Evolutionary conservation across 2,888 invertebrate genomes (phyloP).

Genomic region (Nezara viridula): DNA sequence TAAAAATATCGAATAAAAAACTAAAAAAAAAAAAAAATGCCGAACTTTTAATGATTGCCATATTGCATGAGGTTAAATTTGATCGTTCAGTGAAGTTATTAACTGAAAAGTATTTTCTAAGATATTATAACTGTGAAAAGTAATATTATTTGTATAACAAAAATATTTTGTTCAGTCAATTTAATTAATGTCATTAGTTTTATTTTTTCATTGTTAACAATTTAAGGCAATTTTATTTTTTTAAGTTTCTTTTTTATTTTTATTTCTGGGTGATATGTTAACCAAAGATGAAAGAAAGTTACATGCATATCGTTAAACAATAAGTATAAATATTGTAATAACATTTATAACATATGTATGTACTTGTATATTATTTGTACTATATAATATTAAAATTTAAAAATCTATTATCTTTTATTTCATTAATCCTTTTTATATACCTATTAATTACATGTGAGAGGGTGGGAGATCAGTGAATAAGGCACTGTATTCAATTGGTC

Average conservation of each 20-base stretch:
- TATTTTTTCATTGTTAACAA: not conserved
- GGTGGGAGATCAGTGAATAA: too few relatives aligned
- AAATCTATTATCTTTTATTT: not conserved
- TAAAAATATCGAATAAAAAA: not conserved
- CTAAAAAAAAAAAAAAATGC: not conserved
- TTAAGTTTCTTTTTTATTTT: not conserved
- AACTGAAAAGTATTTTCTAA: not conserved
- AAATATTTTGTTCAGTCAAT: not conserved
- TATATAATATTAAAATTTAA: slow-evolving; percentile 19
- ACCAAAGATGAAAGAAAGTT: slow-evolving; percentile 41
- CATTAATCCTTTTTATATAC: not conserved
- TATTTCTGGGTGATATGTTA: slow-evolving; percentile 46
- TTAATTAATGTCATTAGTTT: not conserved
- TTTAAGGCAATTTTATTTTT: not conserved
- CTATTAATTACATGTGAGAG: too few relatives aligned
- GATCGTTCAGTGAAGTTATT: not conserved
- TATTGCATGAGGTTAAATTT: not conserved
- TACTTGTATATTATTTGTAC: slow-evolving; percentile 45
- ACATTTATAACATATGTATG: slow-evolving; percentile 44
- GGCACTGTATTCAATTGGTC: too few relatives aligned
- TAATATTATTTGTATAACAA: not conserved
- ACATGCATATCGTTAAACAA: slow-evolving; percentile 48
- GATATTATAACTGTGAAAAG: not conserved
- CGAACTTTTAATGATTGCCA: not conserved
- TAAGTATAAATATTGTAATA: slow-evolving; percentile 39